Conservation (phyloP, 2,888 invertebrate genomes). For the Thymelicus acteon region DNA sequence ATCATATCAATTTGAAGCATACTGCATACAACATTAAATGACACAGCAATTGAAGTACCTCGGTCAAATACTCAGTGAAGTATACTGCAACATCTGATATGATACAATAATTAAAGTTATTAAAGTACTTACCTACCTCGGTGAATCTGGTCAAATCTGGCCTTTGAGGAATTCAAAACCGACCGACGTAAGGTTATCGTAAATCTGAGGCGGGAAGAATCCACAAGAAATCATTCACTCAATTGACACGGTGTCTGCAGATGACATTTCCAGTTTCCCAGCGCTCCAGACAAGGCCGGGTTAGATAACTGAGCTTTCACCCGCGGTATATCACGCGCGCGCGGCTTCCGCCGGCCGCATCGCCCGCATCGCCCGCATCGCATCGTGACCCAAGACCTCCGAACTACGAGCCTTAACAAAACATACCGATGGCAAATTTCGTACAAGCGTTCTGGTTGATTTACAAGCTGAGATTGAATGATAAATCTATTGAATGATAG, state of each 20-base stretch:
- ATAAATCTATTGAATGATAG: no score
- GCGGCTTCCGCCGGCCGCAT: constrained; percentile 37
- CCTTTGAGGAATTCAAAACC: constrained; percentile 1
- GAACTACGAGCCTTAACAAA: constrained; percentile 32
- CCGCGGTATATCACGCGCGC: constrained; percentile 50
- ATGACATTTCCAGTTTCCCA: constrained; percentile 44
- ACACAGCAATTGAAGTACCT: no score
- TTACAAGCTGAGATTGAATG: neutral
- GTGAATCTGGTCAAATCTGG: neutral
- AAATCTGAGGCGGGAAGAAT: constrained; percentile 9
- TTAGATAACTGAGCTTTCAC: constrained; percentile 53
- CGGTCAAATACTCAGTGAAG: no score
- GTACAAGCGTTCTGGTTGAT: neutral
- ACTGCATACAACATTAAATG: no score
- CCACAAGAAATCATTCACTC: constrained; percentile 5
- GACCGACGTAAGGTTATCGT: neutral
- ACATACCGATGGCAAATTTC: constrained; percentile 27
- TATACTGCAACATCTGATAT: no score
- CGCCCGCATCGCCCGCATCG: neutral
- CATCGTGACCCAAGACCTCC: constrained; percentile 35
- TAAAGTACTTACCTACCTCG: neutral
- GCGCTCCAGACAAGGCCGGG: constrained; percentile 45
- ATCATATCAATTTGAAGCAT: no score
- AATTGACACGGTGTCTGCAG: constrained; percentile 10
- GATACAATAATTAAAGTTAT: no score